phyloP scores from a whole-genome alignment of 2,888 invertebrate species.

The Tipula confusa region DNA sequence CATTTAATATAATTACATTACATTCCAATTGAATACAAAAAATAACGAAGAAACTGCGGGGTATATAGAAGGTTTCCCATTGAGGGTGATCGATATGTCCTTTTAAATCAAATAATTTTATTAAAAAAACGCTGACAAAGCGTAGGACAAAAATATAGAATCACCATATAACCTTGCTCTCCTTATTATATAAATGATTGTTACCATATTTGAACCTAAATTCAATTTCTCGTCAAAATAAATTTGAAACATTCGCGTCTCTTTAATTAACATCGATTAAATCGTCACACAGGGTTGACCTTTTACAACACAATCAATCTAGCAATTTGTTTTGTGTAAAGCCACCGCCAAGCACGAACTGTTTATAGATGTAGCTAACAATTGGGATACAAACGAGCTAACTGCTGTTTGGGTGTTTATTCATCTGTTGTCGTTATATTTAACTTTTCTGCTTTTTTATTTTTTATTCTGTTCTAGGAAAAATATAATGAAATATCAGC shows the following conservation, averaged over 20 bases:
- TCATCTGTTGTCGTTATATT: background rate
- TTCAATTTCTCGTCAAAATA: background rate
- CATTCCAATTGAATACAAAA: background rate
- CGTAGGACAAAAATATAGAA: too few species aligned
- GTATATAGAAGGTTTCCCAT: too few species aligned
- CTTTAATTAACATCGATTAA: background rate
- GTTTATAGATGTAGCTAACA: background rate
- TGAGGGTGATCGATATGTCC: background rate
- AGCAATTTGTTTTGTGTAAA: background rate
- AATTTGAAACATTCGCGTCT: background rate
- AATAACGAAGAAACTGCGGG: background rate
- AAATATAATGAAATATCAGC: constrained; percentile 25
- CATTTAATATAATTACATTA: background rate
- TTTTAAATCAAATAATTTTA: too few species aligned
- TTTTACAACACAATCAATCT: background rate
- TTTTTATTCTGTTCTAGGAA: background rate
- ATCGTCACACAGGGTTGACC: background rate
- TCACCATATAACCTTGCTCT: too few species aligned
- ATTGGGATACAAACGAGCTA: background rate
- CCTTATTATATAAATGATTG: too few species aligned
- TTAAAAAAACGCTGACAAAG: too few species aligned
- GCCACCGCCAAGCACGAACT: background rate
- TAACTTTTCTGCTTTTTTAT: too few species aligned
- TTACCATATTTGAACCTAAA: too few species aligned
- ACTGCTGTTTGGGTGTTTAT: background rate